phyloP scores from a whole-genome alignment of 2,113 vertebrate species.

The Indri indri region DNA sequence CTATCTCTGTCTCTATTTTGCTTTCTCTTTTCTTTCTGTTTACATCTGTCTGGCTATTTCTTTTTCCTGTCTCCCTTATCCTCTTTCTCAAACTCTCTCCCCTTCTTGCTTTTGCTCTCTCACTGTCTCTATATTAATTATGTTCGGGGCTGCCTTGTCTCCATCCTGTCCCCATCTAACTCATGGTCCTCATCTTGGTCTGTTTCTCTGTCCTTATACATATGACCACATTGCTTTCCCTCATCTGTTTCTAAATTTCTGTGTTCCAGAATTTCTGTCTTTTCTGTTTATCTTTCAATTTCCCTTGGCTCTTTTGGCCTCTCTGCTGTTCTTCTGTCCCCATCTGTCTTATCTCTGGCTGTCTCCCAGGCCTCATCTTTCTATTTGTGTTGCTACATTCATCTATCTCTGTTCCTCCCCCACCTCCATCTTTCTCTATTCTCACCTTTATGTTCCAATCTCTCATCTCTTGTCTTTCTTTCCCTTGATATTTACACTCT shows the following conservation, averaged over 20 bases:
- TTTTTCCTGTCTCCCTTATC: background rate
- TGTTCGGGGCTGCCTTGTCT: background rate
- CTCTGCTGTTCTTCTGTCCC: background rate
- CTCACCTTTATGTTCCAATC: background rate
- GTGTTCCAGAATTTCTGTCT: background rate
- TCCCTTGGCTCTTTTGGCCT: background rate
- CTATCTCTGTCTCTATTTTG: background rate
- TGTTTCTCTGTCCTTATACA: background rate
- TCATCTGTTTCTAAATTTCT: slow-evolving; percentile 38
- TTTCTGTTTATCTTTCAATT: slow-evolving; percentile 39
- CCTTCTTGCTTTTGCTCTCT: background rate
- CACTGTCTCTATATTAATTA: background rate
- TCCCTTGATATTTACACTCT: background rate
- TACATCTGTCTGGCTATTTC: background rate
- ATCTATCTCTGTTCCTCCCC: background rate
- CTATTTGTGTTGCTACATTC: background rate
- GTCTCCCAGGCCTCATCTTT: slow-evolving; percentile 8
- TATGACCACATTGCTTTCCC: background rate
- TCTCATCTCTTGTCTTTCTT: background rate
- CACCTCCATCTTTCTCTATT: background rate
- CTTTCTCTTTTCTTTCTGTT: background rate
- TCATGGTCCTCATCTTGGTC: slow-evolving; percentile 5
- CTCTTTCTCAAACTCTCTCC: background rate
- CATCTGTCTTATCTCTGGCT: slow-evolving; percentile 1
- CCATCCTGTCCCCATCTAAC: background rate